phyloP scores from a whole-genome alignment of 92 coral and sea anemone genomes.

The Palythoa grandis region DNA sequence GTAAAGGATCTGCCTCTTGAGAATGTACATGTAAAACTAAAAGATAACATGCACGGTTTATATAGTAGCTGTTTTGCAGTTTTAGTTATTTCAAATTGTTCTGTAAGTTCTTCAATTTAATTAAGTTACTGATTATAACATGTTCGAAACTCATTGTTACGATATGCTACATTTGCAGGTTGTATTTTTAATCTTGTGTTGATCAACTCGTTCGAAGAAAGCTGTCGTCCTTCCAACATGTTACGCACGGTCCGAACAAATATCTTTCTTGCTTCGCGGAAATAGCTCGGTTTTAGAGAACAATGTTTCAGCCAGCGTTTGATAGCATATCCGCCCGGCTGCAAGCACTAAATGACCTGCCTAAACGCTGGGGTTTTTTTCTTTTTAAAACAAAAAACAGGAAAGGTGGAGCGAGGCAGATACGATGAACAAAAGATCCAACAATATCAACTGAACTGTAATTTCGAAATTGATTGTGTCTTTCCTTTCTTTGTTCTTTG shows the following conservation, averaged over 20 bases:
- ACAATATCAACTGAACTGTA: not conserved
- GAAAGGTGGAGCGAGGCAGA: not conserved
- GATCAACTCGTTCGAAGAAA: not conserved
- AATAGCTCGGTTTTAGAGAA: conserved; percentile 2
- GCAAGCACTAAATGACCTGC: not conserved
- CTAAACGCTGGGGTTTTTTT: not conserved
- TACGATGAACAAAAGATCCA: conserved; percentile 15
- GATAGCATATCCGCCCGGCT: conserved; percentile 11
- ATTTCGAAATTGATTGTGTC: not conserved
- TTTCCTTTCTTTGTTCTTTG: not conserved
- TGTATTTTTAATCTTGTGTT: not conserved
- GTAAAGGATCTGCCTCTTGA: no score
- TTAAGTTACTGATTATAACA: not conserved
- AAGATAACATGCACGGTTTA: no score
- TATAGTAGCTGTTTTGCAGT: no score
- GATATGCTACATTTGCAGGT: not conserved
- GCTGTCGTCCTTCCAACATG: not conserved
- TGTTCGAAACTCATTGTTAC: not conserved
- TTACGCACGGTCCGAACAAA: not conserved
- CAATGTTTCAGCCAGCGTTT: not conserved
- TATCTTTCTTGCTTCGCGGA: not conserved
- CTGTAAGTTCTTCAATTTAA: not conserved
- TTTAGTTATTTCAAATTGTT: no score
- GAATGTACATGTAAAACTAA: no score
- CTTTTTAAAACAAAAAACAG: conserved; percentile 4